Conservation (phyloP, 2,113 vertebrate species). For the Scomber colias region DNA sequence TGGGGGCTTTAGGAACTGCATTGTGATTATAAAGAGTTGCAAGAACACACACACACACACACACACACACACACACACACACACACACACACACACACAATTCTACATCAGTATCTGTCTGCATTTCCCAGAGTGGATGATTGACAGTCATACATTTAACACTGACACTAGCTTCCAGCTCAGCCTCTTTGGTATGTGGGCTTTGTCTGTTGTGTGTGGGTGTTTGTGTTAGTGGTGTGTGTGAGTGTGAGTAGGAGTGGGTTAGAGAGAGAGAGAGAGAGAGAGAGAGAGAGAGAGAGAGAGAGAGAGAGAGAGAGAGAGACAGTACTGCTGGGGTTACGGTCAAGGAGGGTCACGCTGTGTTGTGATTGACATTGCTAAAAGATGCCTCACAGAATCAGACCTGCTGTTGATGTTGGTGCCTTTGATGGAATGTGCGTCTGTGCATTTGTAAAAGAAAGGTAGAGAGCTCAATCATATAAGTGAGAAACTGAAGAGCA, state of each 20-base stretch:
- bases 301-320: too few relatives aligned
- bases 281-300: too few relatives aligned
- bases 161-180: constrained; percentile 68
- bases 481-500: background rate
- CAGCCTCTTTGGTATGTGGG: constrained; percentile 59
- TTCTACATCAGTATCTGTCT: constrained; percentile 52
- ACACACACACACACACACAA: constrained; percentile 47
- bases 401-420: constrained; percentile 29
- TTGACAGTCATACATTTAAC: constrained; percentile 78
- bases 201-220: constrained; percentile 13
- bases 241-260: background rate
- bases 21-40: constrained; percentile 71
- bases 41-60: constrained; percentile 20
- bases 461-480: background rate
- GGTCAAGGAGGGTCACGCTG: constrained; percentile 69
- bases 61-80: constrained; percentile 18
- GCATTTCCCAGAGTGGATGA: constrained; percentile 74
- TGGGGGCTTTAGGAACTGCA: constrained; percentile 64
- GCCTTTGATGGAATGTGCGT: constrained; percentile 4
- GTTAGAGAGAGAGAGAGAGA: too few relatives aligned
- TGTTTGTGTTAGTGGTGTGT: constrained; percentile 11
- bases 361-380: constrained; percentile 64
- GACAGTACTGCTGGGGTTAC: constrained; percentile 4
- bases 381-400: constrained; percentile 52
- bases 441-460: background rate